Evolutionary conservation across 1,140 invertebrate genomes (phyloP).

Genomic region (Diorhabda elongata): DNA sequence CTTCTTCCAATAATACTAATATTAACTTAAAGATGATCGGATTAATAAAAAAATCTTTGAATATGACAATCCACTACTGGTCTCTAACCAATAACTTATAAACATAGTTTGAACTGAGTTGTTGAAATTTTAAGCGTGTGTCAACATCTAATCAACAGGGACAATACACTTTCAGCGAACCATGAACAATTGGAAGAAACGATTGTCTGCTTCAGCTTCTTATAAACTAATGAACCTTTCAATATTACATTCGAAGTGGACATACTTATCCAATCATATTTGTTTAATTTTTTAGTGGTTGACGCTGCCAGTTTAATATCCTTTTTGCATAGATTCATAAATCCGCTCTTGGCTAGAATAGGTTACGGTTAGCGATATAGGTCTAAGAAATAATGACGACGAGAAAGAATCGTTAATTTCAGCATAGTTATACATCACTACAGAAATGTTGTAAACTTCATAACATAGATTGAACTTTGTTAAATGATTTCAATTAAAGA

Average conservation of each 20-base stretch:
- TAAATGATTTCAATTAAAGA: constrained; percentile 47
- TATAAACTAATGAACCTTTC: not conserved
- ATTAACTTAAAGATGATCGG: constrained; percentile 30
- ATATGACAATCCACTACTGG: constrained; percentile 36
- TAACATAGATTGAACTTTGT: constrained; percentile 48
- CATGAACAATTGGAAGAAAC: not conserved
- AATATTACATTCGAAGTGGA: constrained; percentile 18
- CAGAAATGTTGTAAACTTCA: constrained; percentile 45
- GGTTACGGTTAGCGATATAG: constrained; percentile 16
- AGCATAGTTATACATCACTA: constrained; percentile 32
- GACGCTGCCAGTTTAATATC: constrained; percentile 9
- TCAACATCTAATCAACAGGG: not conserved
- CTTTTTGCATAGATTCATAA: constrained; percentile 1
- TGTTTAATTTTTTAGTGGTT: constrained; percentile 23
- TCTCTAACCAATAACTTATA: constrained; percentile 23
- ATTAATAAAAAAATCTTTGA: constrained; percentile 28
- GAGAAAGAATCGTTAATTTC: constrained; percentile 16
- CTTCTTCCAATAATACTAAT: constrained; percentile 27
- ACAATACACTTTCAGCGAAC: not conserved
- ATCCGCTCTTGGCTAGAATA: constrained; percentile 20
- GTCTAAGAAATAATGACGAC: constrained; percentile 4
- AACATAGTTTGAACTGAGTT: not conserved
- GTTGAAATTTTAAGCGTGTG: not conserved
- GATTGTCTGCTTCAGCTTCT: not conserved
- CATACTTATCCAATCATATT: constrained; percentile 22